A percentile compares a stretch with the other conserved stretches of the same genome.
phyloP scores from a whole-genome alignment of 2,797 vertebrate species.

The Rhinophrynus dorsalis region DNA sequence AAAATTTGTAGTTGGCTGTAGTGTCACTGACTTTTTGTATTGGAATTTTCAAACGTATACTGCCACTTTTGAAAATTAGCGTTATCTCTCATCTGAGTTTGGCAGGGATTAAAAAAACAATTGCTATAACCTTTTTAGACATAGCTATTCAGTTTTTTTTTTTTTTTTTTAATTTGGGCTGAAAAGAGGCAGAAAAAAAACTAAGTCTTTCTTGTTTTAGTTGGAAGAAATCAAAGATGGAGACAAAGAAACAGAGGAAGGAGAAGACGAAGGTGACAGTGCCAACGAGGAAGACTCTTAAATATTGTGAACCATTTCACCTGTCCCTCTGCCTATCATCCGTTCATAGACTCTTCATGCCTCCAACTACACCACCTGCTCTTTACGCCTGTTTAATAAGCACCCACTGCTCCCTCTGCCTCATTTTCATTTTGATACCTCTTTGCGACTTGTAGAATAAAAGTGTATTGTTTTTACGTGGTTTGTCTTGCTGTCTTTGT shows the following conservation, averaged over 20 bases:
- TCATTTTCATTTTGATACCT: constrained; percentile 73
- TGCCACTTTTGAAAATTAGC: too few species aligned
- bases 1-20: too few species aligned
- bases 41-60: too few species aligned
- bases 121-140: too few species aligned
- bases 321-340: constrained; percentile 50
- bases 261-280: constrained; percentile 83
- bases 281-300: constrained; percentile 77
- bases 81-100: too few species aligned
- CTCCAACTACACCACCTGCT: constrained; percentile 34
- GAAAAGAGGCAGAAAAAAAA: too few species aligned
- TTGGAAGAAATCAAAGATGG: constrained; percentile 70
- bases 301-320: constrained; percentile 43
- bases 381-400: constrained; percentile 58
- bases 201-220: constrained; percentile 47
- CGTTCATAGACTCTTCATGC: constrained; percentile 55
- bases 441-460: constrained; percentile 70
- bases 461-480: constrained; percentile 68
- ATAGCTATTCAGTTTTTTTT: too few species aligned
- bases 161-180: too few species aligned
- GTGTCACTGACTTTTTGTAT: too few species aligned
- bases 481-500: constrained; percentile 51
- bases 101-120: too few species aligned
- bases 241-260: constrained; percentile 86
- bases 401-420: constrained; percentile 56